Conservation (phyloP, 2,888 invertebrate species). For the Cyclophora albipunctata region DNA sequence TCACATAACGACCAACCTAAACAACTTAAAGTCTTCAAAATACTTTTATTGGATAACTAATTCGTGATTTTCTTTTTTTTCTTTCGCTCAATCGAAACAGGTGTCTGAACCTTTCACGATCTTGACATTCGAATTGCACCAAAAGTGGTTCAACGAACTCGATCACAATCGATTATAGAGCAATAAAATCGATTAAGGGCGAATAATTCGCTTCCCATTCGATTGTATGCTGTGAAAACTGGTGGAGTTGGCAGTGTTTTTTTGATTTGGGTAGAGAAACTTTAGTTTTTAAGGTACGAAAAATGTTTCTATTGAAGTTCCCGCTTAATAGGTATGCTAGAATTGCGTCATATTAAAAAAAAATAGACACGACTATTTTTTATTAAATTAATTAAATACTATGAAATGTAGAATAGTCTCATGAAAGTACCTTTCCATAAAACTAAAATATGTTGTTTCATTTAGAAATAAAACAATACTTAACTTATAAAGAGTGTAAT, state of each 20-base stretch:
- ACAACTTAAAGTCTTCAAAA: conserved; percentile 20
- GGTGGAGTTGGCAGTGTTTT: neutral
- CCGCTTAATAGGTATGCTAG: too few relatives aligned
- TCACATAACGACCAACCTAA: too few relatives aligned
- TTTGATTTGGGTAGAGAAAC: neutral
- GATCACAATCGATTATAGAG: conserved; percentile 34
- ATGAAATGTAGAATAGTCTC: too few relatives aligned
- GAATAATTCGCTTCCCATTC: conserved; percentile 8
- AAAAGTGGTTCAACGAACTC: conserved; percentile 41
- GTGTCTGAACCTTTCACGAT: conserved; percentile 65
- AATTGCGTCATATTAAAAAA: too few relatives aligned
- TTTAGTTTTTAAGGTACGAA: too few relatives aligned
- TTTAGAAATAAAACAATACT: too few relatives aligned
- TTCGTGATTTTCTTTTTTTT: conserved; percentile 67
- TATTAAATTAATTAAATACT: too few relatives aligned
- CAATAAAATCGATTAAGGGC: conserved; percentile 35
- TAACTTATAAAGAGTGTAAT: too few relatives aligned
- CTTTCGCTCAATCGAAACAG: conserved; percentile 39
- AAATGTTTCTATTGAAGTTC: too few relatives aligned
- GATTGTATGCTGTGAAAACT: conserved; percentile 6
- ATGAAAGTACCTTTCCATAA: too few relatives aligned
- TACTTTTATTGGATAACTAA: conserved; percentile 62
- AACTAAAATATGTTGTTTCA: too few relatives aligned
- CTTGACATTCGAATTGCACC: conserved; percentile 54
- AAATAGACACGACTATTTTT: too few relatives aligned